Base-by-base conservation (phyloP, 2,797 vertebrate species). In the Eurystomus glaucurus region DNA sequence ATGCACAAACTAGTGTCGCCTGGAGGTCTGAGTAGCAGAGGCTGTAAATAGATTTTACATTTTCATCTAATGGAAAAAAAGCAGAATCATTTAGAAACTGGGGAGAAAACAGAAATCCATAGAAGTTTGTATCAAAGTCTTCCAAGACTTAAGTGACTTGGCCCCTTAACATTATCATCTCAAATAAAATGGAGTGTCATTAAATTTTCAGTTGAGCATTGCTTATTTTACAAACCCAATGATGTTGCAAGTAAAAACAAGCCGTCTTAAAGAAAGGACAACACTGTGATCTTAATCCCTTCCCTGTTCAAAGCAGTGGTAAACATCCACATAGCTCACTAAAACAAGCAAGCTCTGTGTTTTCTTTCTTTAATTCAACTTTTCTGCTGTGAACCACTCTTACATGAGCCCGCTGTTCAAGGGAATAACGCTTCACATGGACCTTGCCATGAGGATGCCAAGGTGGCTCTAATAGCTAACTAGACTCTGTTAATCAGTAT, bases 11-110 rank as follows among this genome's bases (percentile, higher is more conserved):
- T n/a, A 4, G 0, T 58, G 58, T 17, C 4, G 16, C 80, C 33
- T 65, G 58, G 46, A 37, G 64, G 11, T 39, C 14, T n/a, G n/a
- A 52, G 52, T 5, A 65, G 21, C 0, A 0, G 46, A 81, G 31
- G 62, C 10, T 52, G 6, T 37, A 35, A 70, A 23, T 19, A 26
- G 29, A 25, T 69, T 61, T 57, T 48, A 29, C 43, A 52, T 70
- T 29, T 72, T 57, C 41, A 66, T 52, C 75, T 82, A 16, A 48
- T 33, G n/a, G 29, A 13, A 61, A 65, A 46, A 55, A 46, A 52
- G 16, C 23, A 75, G 69, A 71, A 58, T 29, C 33, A 37, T 64
- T 55, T 16, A 51, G 69, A 80, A 70, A 41, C 28, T 39, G n/a
- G 20, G n/a, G 22, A 68, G 41, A 65, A 88, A 61, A 41, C 13